phyloP scores from a whole-genome alignment of 2,888 invertebrate species.

The Sarcophaga caerulescens region DNA sequence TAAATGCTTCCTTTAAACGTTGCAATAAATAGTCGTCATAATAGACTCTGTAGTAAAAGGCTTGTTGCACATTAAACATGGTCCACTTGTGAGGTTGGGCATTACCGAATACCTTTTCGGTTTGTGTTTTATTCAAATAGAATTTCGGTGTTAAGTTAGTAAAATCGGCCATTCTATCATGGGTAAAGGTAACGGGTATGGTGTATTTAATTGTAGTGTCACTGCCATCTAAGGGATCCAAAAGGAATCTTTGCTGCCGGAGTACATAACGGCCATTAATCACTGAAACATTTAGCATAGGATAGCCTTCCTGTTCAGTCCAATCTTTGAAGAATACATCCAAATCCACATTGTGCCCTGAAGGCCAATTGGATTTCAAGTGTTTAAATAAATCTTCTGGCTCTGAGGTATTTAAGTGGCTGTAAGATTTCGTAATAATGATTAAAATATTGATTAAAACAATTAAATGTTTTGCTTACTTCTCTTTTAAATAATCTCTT shows the following conservation, averaged over 20 bases:
- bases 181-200: constrained; percentile 75
- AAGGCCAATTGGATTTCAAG: constrained; percentile 79
- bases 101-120: constrained; percentile 45
- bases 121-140: constrained; percentile 69
- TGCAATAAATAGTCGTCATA: constrained; percentile 85
- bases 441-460: not conserved
- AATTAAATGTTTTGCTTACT: constrained; percentile 81
- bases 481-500: constrained; percentile 82
- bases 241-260: constrained; percentile 74
- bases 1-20: constrained; percentile 70
- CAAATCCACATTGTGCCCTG: constrained; percentile 74
- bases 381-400: constrained; percentile 82
- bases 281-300: constrained; percentile 83
- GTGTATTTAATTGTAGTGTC: constrained; percentile 72
- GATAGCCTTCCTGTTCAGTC: constrained; percentile 86
- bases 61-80: constrained; percentile 76
- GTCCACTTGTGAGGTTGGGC: constrained; percentile 74
- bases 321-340: constrained; percentile 82
- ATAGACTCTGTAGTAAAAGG: constrained; percentile 84
- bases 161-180: constrained; percentile 69
- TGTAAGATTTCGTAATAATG: constrained; percentile 47
- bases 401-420: constrained; percentile 77
- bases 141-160: constrained; percentile 70
- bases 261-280: constrained; percentile 55
- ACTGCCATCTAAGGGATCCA: constrained; percentile 69